Conservation (phyloP, 2,888 invertebrate species). For the Clitarchus hookeri region DNA sequence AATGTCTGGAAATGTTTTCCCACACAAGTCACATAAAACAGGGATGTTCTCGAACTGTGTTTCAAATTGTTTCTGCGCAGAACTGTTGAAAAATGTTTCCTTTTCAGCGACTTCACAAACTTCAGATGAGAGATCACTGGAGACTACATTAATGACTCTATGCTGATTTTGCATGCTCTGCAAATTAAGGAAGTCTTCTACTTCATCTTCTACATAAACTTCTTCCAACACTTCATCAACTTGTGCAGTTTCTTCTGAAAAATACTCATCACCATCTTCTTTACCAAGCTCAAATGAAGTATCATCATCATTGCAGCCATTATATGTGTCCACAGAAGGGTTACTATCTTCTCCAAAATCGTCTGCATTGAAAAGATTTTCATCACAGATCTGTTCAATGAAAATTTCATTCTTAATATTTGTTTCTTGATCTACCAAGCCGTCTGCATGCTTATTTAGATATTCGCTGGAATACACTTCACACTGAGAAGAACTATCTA, state of each 20-base stretch:
- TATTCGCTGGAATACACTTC: background rate
- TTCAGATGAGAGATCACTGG: background rate
- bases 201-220: background rate
- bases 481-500: background rate
- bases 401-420: background rate
- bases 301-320: background rate
- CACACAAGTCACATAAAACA: background rate
- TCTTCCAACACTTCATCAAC: constrained; percentile 14
- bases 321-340: background rate
- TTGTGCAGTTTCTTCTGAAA: background rate
- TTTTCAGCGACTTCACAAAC: background rate
- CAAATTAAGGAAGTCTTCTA: background rate
- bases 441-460: background rate
- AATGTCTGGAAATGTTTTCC: background rate
- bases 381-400: constrained; percentile 3
- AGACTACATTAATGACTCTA: background rate
- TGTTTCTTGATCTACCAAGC: background rate
- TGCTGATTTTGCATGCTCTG: background rate
- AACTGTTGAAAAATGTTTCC: background rate
- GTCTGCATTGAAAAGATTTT: background rate
- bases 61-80: background rate
- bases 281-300: background rate
- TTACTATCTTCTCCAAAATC: background rate
- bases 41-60: background rate
- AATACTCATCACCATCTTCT: background rate